Evolutionary conservation across 1,140 invertebrate genomes (phyloP).

Genomic region (Nautilus pompilius): DNA sequence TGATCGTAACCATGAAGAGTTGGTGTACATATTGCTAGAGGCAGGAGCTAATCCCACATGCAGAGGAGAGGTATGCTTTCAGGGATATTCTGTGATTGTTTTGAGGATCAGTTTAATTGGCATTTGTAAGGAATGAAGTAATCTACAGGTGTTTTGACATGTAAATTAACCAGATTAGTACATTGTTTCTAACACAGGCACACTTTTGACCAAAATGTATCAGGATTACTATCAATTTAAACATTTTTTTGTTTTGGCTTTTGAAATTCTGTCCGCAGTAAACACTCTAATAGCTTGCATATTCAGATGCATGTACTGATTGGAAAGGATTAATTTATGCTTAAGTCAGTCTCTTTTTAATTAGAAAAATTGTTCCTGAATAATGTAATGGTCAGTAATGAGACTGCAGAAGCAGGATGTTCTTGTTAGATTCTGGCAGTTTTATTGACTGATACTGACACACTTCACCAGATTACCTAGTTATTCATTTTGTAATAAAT

Average conservation of each 20-base stretch:
- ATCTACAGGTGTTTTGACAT: not conserved
- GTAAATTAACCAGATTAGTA: not conserved
- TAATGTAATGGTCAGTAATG: no score
- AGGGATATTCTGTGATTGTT: not conserved
- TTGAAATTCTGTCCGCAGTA: not conserved
- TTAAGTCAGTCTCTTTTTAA: no score
- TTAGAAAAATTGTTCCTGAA: no score
- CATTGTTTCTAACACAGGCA: not conserved
- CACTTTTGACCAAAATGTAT: not conserved
- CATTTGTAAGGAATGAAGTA: not conserved
- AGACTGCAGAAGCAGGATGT: no score
- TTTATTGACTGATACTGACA: no score
- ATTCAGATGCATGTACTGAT: no score
- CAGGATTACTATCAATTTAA: not conserved
- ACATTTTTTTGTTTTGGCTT: not conserved
- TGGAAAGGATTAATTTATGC: no score
- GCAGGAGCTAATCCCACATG: conserved; percentile 36
- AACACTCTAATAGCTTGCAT: no score
- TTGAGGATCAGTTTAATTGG: not conserved
- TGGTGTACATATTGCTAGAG: conserved; percentile 45
- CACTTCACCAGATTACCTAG: no score
- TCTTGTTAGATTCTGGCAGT: no score
- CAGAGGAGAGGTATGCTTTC: conserved; percentile 35
- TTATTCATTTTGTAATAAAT: no score
- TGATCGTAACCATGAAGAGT: conserved; percentile 47